Evolutionary conservation across 2,797 vertebrate species (phyloP).

Genomic region (Lepidocolaptes lacrymiger): DNA sequence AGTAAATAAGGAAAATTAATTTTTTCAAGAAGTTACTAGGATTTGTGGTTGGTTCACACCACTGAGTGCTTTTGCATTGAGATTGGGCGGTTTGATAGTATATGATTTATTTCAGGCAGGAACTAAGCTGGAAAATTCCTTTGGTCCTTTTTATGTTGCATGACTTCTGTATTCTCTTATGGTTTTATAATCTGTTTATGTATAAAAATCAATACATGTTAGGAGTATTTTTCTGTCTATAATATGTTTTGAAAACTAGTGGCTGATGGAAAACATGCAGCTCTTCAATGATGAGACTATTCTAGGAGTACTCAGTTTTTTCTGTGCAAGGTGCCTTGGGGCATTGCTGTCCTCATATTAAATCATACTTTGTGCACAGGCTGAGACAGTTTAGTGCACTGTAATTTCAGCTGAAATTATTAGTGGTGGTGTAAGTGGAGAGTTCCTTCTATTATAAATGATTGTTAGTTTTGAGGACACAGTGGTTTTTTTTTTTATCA

Average conservation of each 20-base stretch:
- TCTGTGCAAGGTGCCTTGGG: background rate
- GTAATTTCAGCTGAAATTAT: slow-evolving; percentile 14
- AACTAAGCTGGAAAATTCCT: background rate
- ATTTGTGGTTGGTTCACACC: background rate
- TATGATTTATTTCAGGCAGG: background rate
- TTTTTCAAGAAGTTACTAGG: background rate
- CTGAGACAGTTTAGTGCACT: background rate
- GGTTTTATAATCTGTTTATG: background rate
- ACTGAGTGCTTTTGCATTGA: background rate
- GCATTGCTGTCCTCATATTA: background rate
- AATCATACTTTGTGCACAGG: background rate
- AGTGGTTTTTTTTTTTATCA: background rate
- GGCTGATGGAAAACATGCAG: background rate
- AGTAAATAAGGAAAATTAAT: background rate
- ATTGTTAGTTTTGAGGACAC: background rate
- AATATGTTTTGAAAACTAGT: background rate
- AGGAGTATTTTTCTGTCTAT: background rate
- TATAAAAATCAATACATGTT: background rate
- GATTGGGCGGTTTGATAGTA: background rate
- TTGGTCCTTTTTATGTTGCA: background rate
- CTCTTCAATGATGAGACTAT: background rate
- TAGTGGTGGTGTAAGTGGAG: background rate
- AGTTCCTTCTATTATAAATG: background rate
- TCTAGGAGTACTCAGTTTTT: background rate
- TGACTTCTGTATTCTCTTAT: background rate